Base-by-base conservation (phyloP, 2,113 vertebrate genomes). In the Rhinoderma darwinii region DNA sequence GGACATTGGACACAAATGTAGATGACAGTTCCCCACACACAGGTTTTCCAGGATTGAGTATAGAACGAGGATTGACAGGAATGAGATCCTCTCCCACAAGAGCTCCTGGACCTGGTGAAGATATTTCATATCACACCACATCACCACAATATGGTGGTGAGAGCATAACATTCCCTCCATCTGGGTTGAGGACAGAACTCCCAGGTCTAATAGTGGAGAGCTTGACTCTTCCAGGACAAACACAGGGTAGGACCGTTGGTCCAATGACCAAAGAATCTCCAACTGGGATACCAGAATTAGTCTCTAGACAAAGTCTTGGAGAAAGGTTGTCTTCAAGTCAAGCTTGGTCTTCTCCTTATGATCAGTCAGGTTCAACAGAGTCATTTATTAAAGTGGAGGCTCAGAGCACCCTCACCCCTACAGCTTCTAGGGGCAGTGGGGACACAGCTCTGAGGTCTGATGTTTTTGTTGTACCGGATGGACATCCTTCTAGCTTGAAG, bases 401-500 rank as follows among this genome's bases (percentile, higher is more conserved):
- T 27, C 54, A 30, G 43, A 56, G 76, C 30, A 32, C 43, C 50
- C 11, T 44, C 15, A 59, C 35, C 78, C 78, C 78, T n/a, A 61
- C 66, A 47, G 68, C 78, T 4, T 43, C 66, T 41, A n/a, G 35
- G 68, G 85, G 54, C 41, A 32, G 35, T 15, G 47, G 14, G 37
- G 47, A 72, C 6, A n/a, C 37, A 50, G 75, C 59, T 35, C 10
- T 39, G 59, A 79, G 61, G 56, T 66, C 85, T n/a, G 66, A 87
- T 78, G 39, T 73, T 27, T 61, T 87, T 82, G 61, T 51, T 43
- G n/a, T 59, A 15, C 78, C 78, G 44, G 66, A 75, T 81, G 85
- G 78, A 82, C 78, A 74, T 75, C 85, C 82, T 82, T 54, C 85
- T 70, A 87, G 85, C 85, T 37, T 87, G 85, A 87, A 87, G 68